Evolutionary conservation across 2,797 vertebrate species (phyloP), one percentile per base, ranked within the genome.

Genomic region (Syndactyla subalaris): DNA sequence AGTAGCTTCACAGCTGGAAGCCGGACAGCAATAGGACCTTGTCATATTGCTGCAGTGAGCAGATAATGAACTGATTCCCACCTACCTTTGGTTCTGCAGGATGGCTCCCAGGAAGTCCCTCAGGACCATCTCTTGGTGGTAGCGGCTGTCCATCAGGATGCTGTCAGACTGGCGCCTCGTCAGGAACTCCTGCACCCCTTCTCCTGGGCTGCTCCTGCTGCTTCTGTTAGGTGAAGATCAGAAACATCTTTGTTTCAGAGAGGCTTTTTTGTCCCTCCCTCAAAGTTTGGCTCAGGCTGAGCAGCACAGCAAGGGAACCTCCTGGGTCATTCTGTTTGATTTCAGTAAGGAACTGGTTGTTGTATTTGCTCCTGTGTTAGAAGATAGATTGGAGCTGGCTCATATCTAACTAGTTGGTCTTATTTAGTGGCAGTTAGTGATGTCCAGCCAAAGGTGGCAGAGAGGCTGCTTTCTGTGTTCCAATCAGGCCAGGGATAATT

Each of bases 51-150:
- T 89, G 82, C 1, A 0, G 66, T 4, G 54, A 73, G 77, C 48
- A 74, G 88, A 38, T 30, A 30, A 77, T 57, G 51, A 46, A 2
- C 18, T 34, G 78, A 29, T 20, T 24, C 5, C n/a, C 66, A 75
- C 96, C 65, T 90, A 98, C 98, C 96, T 97, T 7, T 91, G 96
- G 32, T 89, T 96, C 63, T 97, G 97, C 85, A 94, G 77, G 70
- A 98, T 81, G 90, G 97, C 94, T 88, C 80, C 96, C 95, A 98
- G 90, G 94, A 96, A 91, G 91, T 96, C 96, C 81, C 96, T 96
- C 34, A 98, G 19, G 0, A 96, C 90, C 95, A 85, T 94, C 83
- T 96, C 97, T 49, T 97, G 97, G 49, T 95, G 96, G 84, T 96
- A 97, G 7, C 73, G 92, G 75, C 94, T 97, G 94, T 96, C 97